These are phyloP conservation scores for Aphis gossypii DNA, from an alignment of 1,140 invertebrate genomes.

Conservation along the genomic window DNA sequence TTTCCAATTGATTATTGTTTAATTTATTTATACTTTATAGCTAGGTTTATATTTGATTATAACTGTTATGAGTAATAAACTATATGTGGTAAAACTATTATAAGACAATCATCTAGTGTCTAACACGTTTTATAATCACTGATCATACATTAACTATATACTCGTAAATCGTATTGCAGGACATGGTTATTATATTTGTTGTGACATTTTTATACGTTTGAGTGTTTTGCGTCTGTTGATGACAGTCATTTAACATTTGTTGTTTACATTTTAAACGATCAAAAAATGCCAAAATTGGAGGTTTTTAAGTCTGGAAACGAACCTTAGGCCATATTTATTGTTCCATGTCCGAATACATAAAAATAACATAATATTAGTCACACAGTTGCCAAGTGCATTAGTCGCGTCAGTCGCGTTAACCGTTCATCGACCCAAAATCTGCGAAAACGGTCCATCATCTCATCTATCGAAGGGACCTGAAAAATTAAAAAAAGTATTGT, in stretches of 20 bases:
- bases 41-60: neutral
- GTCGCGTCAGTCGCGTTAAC: neutral
- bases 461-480: neutral
- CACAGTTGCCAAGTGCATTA: neutral
- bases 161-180: neutral
- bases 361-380: conserved; percentile 11
- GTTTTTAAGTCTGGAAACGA: neutral
- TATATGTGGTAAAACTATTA: neutral
- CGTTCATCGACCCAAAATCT: conserved; percentile 31
- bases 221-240: neutral
- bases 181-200: neutral
- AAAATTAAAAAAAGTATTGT: neutral
- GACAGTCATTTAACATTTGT: neutral
- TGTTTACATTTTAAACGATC: conserved; percentile 21
- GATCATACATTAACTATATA: neutral
- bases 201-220: neutral
- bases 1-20: neutral
- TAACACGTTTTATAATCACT: neutral
- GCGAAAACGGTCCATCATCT: neutral
- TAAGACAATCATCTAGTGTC: neutral
- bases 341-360: neutral
- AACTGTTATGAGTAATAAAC: neutral
- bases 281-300: neutral
- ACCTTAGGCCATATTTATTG: neutral
- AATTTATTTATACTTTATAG: neutral